Percentiles rank a stretch among this genome's conserved stretches.
These are phyloP conservation scores for Lasioglossum vierecki DNA, from an alignment of 2,888 invertebrate genomes.

Conservation along the genomic window DNA sequence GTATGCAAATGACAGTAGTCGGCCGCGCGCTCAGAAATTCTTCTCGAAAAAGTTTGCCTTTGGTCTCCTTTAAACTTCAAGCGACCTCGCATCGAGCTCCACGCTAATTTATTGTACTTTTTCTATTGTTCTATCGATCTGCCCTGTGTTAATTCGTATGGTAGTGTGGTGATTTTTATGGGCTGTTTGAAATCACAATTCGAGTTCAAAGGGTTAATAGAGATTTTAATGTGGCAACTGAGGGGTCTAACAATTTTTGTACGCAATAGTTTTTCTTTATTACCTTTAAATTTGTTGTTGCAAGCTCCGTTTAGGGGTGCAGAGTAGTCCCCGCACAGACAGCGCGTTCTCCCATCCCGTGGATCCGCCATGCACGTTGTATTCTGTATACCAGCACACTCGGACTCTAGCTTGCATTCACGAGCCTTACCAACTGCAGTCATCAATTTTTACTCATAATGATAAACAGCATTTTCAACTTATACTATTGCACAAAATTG, in stretches of 20 bases:
- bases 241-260: neutral
- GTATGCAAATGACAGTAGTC: slow-evolving; percentile 67
- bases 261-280: slow-evolving; percentile 45
- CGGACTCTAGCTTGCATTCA: slow-evolving; percentile 87
- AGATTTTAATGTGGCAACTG: neutral
- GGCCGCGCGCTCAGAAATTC: slow-evolving; percentile 17
- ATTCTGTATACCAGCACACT: slow-evolving; percentile 88
- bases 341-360: slow-evolving; percentile 87
- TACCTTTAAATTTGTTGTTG: slow-evolving; percentile 87
- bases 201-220: neutral
- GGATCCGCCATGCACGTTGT: slow-evolving; percentile 89
- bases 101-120: neutral
- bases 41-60: neutral
- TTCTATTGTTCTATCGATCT: neutral
- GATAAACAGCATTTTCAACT: neutral
- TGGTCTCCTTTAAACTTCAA: neutral
- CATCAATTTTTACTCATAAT: slow-evolving; percentile 10
- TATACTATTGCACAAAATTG: neutral
- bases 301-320: slow-evolving; percentile 89
- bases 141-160: neutral
- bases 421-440: slow-evolving; percentile 85
- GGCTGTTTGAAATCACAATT: neutral
- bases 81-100: neutral
- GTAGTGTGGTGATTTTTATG: neutral
- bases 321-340: slow-evolving; percentile 89